Evolutionary conservation across 1,140 invertebrate species (phyloP).

Genomic region (Octopus sinensis): DNA sequence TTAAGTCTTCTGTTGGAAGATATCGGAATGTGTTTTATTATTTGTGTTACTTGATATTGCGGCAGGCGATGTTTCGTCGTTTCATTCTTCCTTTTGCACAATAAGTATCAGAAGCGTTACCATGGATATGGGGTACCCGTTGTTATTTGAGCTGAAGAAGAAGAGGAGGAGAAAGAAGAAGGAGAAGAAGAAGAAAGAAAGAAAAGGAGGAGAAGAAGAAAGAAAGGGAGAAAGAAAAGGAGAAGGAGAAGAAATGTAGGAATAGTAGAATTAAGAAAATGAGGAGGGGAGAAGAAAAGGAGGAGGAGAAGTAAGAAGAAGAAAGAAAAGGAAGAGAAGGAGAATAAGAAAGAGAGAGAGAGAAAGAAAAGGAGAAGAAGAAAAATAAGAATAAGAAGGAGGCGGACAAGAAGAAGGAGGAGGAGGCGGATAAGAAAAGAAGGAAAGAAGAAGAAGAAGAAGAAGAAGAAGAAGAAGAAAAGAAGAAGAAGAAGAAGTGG

Average conservation of each 20-base stretch:
- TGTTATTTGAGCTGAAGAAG: not conserved
- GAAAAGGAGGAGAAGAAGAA: not conserved
- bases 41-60: not conserved
- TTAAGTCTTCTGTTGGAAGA: not conserved
- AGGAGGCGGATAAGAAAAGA: not conserved
- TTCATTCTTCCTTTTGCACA: not conserved
- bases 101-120: not conserved
- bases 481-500: not conserved
- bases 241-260: not conserved
- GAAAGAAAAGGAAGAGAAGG: not conserved
- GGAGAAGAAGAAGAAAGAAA: not conserved
- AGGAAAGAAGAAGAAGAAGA: not conserved
- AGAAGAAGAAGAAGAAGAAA: not conserved
- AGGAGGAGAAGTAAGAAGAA: not conserved
- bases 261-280: not conserved
- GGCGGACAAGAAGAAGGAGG: not conserved
- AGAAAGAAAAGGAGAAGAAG: not conserved
- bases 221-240: not conserved
- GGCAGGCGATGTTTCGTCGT: not conserved
- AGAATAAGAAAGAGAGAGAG: not conserved
- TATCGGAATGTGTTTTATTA: not conserved
- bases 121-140: not conserved
- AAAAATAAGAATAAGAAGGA: not conserved
- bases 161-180: not conserved
- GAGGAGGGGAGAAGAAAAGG: not conserved